phyloP scores from a whole-genome alignment of 2,113 vertebrate species.

The Lophius piscatorius region DNA sequence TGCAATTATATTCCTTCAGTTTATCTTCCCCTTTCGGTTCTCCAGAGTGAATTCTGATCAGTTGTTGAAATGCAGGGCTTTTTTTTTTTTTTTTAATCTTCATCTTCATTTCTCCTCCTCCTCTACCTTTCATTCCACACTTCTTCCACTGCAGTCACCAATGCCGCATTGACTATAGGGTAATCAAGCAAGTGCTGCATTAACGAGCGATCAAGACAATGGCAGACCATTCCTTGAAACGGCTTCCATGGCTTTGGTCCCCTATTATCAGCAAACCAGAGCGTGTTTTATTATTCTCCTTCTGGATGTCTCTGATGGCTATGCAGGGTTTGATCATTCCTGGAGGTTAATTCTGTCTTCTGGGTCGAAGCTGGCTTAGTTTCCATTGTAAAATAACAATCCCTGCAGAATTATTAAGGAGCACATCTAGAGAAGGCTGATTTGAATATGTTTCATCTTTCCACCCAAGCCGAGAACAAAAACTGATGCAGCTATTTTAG shows the following conservation, averaged over 20 bases:
- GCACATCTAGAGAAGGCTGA: conserved; percentile 55
- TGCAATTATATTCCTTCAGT: conserved; percentile 14
- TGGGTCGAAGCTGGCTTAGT: conserved; percentile 74
- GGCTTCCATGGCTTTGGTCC: conserved; percentile 37
- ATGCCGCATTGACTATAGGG: conserved; percentile 46
- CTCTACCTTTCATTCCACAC: conserved; percentile 32
- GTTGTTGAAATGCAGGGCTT: conserved; percentile 48
- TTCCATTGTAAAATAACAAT: conserved; percentile 74
- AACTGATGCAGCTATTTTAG: conserved; percentile 71
- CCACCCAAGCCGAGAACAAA: conserved; percentile 63
- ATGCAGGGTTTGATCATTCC: conserved; percentile 61
- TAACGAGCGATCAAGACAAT: conserved; percentile 53
- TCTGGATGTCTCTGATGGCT: conserved; percentile 50
- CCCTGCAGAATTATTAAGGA: conserved; percentile 56
- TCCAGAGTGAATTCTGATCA: conserved; percentile 40
- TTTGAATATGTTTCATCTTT: conserved; percentile 77
- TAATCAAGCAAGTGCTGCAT: conserved; percentile 74
- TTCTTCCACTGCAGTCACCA: conserved; percentile 36
- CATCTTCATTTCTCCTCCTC: conserved; percentile 17
- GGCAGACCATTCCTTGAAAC: conserved; percentile 39
- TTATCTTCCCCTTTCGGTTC: conserved; percentile 10
- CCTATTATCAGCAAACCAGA: conserved; percentile 38
- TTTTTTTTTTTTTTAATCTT: conserved; percentile 53
- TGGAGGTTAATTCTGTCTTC: conserved; percentile 74
- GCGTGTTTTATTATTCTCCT: conserved; percentile 27